These are phyloP conservation scores for Phocides pigmalion DNA, from an alignment of 1,140 invertebrate species.

Conservation along the genomic window DNA sequence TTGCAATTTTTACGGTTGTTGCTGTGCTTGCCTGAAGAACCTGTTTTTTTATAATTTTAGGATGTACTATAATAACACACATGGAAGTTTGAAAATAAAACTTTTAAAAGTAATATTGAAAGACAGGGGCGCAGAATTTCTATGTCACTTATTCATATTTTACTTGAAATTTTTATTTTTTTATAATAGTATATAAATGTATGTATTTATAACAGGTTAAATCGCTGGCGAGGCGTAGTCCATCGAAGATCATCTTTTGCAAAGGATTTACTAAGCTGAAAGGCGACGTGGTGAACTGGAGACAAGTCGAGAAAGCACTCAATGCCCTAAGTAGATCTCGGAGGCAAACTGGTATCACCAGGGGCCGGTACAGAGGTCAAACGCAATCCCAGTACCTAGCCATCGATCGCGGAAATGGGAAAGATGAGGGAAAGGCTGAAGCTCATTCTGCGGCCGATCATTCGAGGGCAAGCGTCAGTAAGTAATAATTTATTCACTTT, in stretches of 20 bases:
- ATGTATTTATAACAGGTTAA: constrained; percentile 21
- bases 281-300: constrained; percentile 29
- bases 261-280: constrained; percentile 39
- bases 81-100: too few relatives aligned
- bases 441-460: constrained; percentile 89
- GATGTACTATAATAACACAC: too few relatives aligned
- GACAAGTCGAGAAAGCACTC: constrained; percentile 24
- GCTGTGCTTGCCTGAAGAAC: too few relatives aligned
- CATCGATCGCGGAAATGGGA: constrained; percentile 82
- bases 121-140: too few relatives aligned
- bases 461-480: constrained; percentile 90
- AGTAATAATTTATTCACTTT: constrained; percentile 73
- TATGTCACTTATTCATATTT: too few relatives aligned
- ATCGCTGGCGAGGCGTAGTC: background rate
- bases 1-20: too few relatives aligned
- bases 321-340: constrained; percentile 42
- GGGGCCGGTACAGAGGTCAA: constrained; percentile 86
- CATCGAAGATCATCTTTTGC: constrained; percentile 44
- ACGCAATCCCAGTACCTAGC: constrained; percentile 93
- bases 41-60: too few relatives aligned
- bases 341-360: constrained; percentile 45
- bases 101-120: too few relatives aligned
- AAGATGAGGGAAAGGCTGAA: constrained; percentile 89
- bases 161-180: too few relatives aligned
- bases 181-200: background rate